Conservation (phyloP, 2,888 invertebrate species). For the Cecidostiba fungosa region DNA sequence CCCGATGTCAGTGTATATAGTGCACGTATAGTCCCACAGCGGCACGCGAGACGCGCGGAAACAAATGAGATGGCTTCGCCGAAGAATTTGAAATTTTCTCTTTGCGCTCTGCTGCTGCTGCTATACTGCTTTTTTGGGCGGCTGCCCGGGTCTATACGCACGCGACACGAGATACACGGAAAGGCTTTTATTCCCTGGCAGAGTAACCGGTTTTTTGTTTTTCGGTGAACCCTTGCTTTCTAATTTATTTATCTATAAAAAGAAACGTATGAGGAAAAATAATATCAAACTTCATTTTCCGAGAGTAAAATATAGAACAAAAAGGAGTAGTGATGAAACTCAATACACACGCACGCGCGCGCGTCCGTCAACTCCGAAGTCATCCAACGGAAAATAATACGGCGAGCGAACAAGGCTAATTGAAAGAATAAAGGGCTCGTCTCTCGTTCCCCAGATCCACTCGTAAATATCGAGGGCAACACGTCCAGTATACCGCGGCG, state of each 20-base stretch:
- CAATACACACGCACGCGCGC: too few relatives aligned
- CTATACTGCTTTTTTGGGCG: neutral
- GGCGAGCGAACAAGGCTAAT: slow-evolving; percentile 26
- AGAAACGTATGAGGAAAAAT: neutral
- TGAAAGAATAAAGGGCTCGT: slow-evolving; percentile 38
- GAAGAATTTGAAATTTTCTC: slow-evolving; percentile 35
- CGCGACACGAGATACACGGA: slow-evolving; percentile 21
- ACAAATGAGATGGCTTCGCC: slow-evolving; percentile 48
- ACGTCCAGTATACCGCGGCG: neutral
- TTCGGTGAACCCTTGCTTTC: neutral
- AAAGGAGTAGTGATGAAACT: neutral
- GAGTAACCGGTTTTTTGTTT: neutral
- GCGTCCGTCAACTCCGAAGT: too few relatives aligned
- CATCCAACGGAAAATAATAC: too few relatives aligned
- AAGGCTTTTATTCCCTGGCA: slow-evolving; percentile 24
- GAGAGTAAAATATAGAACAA: neutral
- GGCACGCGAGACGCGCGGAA: slow-evolving; percentile 22
- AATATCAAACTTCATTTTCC: neutral
- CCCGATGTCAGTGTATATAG: neutral
- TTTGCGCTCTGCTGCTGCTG: too few relatives aligned
- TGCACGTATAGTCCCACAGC: neutral
- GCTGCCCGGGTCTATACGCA: neutral
- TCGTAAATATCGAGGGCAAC: slow-evolving; percentile 4
- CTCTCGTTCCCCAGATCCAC: neutral
- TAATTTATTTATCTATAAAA: neutral